Percentiles rank a stretch among this genome's conserved stretches.
These are phyloP conservation scores for Oncorhynchus masou DNA, from an alignment of 2,113 vertebrate genomes.

Conservation along the genomic window DNA sequence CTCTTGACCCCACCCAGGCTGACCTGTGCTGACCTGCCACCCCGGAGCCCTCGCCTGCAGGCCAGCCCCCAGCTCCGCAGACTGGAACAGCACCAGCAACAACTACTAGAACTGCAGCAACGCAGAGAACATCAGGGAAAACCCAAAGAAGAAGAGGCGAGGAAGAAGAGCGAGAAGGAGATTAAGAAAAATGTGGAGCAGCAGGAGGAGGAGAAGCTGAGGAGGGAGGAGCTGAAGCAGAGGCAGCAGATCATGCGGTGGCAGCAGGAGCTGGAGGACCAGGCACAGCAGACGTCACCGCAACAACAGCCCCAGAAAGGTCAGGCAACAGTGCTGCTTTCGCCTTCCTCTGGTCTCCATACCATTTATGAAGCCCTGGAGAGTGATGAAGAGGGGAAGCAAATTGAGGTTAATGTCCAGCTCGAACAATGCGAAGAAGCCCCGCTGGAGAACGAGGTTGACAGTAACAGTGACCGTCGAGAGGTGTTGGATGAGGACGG, in stretches of 20 bases:
- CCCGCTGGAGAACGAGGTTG: neutral
- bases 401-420: conserved; percentile 3
- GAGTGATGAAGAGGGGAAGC: conserved; percentile 50
- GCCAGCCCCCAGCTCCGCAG: conserved; percentile 68
- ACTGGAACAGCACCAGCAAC: conserved; percentile 72
- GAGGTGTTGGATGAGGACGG: neutral
- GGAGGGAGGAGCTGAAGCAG: conserved; percentile 56
- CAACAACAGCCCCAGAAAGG: conserved; percentile 43
- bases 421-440: neutral
- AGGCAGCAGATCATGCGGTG: conserved; percentile 69
- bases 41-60: conserved; percentile 48
- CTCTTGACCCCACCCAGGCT: conserved; percentile 42
- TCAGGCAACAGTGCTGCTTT: conserved; percentile 42
- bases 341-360: conserved; percentile 69
- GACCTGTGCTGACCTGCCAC: conserved; percentile 65
- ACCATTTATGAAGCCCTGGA: conserved; percentile 77
- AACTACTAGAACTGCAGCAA: conserved; percentile 70
- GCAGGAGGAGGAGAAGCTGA: conserved; percentile 50
- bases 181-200: conserved; percentile 47
- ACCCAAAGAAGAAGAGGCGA: conserved; percentile 49
- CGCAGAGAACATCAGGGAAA: conserved; percentile 60
- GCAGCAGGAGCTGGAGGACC: conserved; percentile 62
- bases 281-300: conserved; percentile 19
- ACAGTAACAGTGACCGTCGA: neutral
- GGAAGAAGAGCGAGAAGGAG: conserved; percentile 39